Base-by-base conservation (phyloP, 2,797 vertebrate species). In the Peromyscus nudipes region DNA sequence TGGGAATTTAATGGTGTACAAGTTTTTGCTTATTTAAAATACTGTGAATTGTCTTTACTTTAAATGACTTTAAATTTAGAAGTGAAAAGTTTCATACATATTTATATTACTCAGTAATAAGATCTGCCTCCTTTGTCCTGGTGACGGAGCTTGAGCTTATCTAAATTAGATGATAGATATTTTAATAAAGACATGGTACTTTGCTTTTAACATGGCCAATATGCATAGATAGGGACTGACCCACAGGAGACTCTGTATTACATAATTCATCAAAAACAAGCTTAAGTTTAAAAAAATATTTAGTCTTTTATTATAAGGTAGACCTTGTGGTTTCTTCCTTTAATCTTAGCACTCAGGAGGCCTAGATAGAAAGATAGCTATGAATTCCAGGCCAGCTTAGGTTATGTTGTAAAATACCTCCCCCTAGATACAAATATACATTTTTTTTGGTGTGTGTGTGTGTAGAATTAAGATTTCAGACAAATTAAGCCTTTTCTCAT, bases 401-500 rank as follows among this genome's bases (percentile, higher is more conserved):
- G 65, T 52, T 71, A 17, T 37, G 13, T 71, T 19, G 4, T 88
- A 16, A 29, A 49, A 60, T 82, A 57, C 67, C 25, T 37, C 49
- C 7, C 23, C 67, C n/a, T 34, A 71, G 25, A 71, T n/a, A 27
- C 67, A 57, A 88, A 73, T 9, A 73, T 21, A 73, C 11, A 23
- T 10, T 12, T 27, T 46, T 46, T 46, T 46, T 9, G 46, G 43
- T 49, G 29, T n/a, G 91, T 91, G 71, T 49, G 71, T 43, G 27
- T 92, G 3, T 76, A 27, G 29, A 94, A 85, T 14, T 94, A 73
- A 93, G 43, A 92, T 90, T 96, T 96, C 49, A 95, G 88, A 81
- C 49, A 95, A 87, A 43, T 96, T 95, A 55, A 93, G 34, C 46
- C 40, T 94, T 95, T 93, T 82, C 71, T 95, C 46, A 81, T 69